phyloP scores from a whole-genome alignment of 2,113 vertebrate species.

The Pachycephala philippinensis region DNA sequence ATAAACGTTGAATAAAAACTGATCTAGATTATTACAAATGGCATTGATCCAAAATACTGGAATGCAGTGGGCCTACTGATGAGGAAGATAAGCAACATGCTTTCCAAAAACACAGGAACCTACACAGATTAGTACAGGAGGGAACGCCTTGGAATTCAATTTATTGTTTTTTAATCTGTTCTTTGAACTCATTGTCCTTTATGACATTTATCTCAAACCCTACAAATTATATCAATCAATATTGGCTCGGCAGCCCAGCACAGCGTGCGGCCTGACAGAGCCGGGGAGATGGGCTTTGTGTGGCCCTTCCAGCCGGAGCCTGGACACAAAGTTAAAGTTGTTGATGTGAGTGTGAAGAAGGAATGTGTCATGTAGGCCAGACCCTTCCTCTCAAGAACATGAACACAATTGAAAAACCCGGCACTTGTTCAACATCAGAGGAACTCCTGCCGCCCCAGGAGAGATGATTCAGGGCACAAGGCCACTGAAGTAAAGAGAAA shows the following conservation, averaged over 20 bases:
- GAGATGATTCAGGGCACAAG: conserved; percentile 72
- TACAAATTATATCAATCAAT: conserved; percentile 30
- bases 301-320: not conserved
- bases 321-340: conserved; percentile 67
- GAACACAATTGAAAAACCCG: conserved; percentile 64
- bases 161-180: conserved; percentile 64
- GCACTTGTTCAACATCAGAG: conserved; percentile 72
- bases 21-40: conserved; percentile 59
- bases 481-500: conserved; percentile 74
- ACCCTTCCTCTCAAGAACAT: conserved; percentile 81
- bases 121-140: conserved; percentile 67
- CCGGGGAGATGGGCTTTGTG: not conserved
- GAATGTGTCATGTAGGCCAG: conserved; percentile 77
- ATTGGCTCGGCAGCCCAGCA: not conserved
- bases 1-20: conserved; percentile 62
- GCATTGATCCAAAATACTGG: conserved; percentile 64
- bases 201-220: conserved; percentile 71
- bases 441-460: conserved; percentile 70
- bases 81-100: conserved; percentile 69
- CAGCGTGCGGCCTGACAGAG: not conserved
- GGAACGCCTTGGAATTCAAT: conserved; percentile 72
- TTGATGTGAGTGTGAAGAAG: conserved; percentile 82
- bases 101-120: conserved; percentile 77
- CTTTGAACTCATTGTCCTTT: conserved; percentile 75
- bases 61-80: conserved; percentile 66